Conservation (phyloP, 1,140 invertebrate genomes). For the Parapsyche elsis region DNA sequence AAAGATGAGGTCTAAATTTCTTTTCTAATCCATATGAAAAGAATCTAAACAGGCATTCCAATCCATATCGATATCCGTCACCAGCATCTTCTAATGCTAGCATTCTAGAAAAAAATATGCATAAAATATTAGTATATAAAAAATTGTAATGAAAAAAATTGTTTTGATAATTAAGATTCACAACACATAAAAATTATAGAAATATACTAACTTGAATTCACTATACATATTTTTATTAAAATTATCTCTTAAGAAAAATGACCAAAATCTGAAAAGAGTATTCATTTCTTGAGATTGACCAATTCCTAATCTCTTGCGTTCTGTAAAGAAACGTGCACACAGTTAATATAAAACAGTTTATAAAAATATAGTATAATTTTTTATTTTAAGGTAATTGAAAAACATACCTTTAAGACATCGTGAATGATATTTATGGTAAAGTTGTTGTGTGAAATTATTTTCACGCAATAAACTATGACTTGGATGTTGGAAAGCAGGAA, state of each 20-base stretch:
- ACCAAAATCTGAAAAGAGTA: slow-evolving; percentile 98
- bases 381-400: background rate
- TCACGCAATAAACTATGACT: slow-evolving; percentile 95
- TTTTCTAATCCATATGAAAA: slow-evolving; percentile 98
- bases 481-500: slow-evolving; percentile 95
- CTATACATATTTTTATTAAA: slow-evolving; percentile 99
- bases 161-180: background rate
- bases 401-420: slow-evolving; percentile 88
- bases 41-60: slow-evolving; percentile 99
- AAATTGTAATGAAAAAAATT: background rate
- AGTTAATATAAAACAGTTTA: slow-evolving; percentile 39
- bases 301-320: slow-evolving; percentile 90
- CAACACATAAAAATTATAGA: background rate
- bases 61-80: slow-evolving; percentile 88
- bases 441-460: slow-evolving; percentile 97
- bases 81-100: slow-evolving; percentile 93
- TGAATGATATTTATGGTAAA: slow-evolving; percentile 94
- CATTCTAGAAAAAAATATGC: slow-evolving; percentile 61
- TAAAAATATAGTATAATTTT: slow-evolving; percentile 46
- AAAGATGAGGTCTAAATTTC: slow-evolving; percentile 92
- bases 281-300: slow-evolving; percentile 98
- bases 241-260: slow-evolving; percentile 98
- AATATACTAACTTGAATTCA: slow-evolving; percentile 78
- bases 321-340: slow-evolving; percentile 67
- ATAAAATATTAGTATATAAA: background rate